Evolutionary conservation across 2,888 invertebrate genomes (phyloP), one percentile per base, ranked within the genome.

Genomic region (Phrixothrix hirtus): DNA sequence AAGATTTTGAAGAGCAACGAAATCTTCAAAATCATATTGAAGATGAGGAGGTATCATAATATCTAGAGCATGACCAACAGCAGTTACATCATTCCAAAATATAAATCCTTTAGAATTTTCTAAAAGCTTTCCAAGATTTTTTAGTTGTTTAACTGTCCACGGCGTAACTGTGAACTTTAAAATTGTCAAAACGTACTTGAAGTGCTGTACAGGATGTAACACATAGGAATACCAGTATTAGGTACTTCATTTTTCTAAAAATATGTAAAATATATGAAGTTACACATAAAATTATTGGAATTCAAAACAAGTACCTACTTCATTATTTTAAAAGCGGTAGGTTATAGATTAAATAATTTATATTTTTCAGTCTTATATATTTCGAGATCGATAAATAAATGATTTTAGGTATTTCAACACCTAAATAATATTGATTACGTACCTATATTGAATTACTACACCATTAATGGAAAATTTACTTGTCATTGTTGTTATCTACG

Each of bases 21-120:
- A 64, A 26, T 73, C 61, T 38, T 75, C 66, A 58, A 86, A 82
- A 0, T 77, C 72, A 0, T 41, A 39, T 21, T 77, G 64, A 26
- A 78, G 73, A 3, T 76, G 71, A 0, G 87, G 85, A 7, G 79
- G 73, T 1, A 87, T 83, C 83, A 87, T 83, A 1, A 87, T 71
- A 36, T 82, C 67, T 1, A 69, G 78, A 3, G 79, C 74, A 38
- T 73, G 70, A 44, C 73, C 71, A 2, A 39, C 2, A 16, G 73
- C 59, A 15, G 67, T 61, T 11, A 75, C 63, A 1, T 64, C 64
- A 12, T 75, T 75, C 81, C 81, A 81, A 63, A 79, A 79, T 34
- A 53, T 56, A 27, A 13, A 49, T 2, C 35, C 36, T 1, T 14
- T 13, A 9, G 11, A 16, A 2, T 21, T 34, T 29, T 21, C 15